These are phyloP conservation scores for Sinocyclocheilus anshuiensis DNA, from an alignment of 2,113 vertebrate genomes.

Conservation along the genomic window DNA sequence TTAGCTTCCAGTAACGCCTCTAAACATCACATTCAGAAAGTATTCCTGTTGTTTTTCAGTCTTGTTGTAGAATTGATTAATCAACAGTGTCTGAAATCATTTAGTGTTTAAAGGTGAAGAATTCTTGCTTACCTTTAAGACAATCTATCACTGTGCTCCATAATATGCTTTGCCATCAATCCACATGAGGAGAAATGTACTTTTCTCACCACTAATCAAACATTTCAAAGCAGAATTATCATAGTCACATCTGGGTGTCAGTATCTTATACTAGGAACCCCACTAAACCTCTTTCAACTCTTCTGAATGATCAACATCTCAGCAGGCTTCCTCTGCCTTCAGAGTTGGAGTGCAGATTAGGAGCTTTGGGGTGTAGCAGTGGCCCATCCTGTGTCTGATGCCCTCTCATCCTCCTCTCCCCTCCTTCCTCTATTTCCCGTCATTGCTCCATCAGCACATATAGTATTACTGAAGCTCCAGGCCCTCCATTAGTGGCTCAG, in stretches of 20 bases:
- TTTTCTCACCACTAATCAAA: not conserved
- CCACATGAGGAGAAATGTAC: not conserved
- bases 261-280: not conserved
- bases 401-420: not conserved
- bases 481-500: conserved; percentile 93
- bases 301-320: not conserved
- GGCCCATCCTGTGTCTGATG: conserved; percentile 8
- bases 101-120: not conserved
- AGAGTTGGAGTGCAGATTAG: not conserved
- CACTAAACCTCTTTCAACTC: not conserved
- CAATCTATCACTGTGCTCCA: not conserved
- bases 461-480: conserved; percentile 92
- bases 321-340: not conserved
- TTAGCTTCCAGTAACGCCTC: too few species aligned
- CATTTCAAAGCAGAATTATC: not conserved
- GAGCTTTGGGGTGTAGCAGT: conserved; percentile 11
- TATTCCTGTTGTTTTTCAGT: too few species aligned
- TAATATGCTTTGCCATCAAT: not conserved
- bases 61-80: too few species aligned
- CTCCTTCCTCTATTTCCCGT: conserved; percentile 45
- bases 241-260: not conserved
- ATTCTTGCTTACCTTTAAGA: conserved; percentile 13
- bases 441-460: conserved; percentile 81
- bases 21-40: too few species aligned
- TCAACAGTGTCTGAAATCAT: not conserved